Evolutionary conservation across 2,888 invertebrate genomes (phyloP).

Genomic region (Synanthedon andrenaeformis): DNA sequence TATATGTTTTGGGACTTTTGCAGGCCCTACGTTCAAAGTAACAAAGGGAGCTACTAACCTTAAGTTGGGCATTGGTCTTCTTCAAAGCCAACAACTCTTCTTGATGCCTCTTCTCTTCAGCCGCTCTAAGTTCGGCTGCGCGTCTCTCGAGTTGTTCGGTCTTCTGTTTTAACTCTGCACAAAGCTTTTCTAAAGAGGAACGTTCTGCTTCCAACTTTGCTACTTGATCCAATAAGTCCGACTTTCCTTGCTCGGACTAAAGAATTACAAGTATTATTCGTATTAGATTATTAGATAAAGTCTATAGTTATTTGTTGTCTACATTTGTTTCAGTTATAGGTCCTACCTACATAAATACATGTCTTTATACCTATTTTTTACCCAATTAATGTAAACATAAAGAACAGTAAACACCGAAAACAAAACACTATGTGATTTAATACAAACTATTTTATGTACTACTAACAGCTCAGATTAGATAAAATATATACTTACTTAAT

Average conservation of each 20-base stretch:
- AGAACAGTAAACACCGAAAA: neutral
- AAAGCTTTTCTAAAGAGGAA: conserved; percentile 72
- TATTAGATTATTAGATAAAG: neutral
- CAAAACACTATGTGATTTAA: no score
- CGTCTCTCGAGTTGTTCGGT: conserved; percentile 87
- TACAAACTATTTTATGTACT: no score
- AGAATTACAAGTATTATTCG: neutral
- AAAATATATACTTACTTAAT: no score
- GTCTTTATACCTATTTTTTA: no score
- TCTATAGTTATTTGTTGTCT: neutral
- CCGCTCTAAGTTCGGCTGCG: conserved; percentile 83
- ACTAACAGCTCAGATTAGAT: no score
- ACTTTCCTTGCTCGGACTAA: conserved; percentile 88
- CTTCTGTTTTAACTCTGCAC: conserved; percentile 68
- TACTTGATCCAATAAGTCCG: conserved; percentile 81
- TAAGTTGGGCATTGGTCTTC: conserved; percentile 93
- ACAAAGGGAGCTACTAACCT: conserved; percentile 61
- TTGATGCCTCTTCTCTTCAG: conserved; percentile 91
- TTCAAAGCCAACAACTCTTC: conserved; percentile 94
- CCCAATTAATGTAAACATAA: no score
- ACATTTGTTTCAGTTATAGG: neutral
- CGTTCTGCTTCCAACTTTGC: conserved; percentile 77
- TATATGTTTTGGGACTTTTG: no score
- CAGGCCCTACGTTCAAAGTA: neutral
- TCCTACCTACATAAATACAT: neutral